A percentile compares a stretch with the other conserved stretches of the same genome.
These are phyloP conservation scores for Urechis unicinctus DNA, from an alignment of 2,888 invertebrate genomes.

Conservation along the genomic window DNA sequence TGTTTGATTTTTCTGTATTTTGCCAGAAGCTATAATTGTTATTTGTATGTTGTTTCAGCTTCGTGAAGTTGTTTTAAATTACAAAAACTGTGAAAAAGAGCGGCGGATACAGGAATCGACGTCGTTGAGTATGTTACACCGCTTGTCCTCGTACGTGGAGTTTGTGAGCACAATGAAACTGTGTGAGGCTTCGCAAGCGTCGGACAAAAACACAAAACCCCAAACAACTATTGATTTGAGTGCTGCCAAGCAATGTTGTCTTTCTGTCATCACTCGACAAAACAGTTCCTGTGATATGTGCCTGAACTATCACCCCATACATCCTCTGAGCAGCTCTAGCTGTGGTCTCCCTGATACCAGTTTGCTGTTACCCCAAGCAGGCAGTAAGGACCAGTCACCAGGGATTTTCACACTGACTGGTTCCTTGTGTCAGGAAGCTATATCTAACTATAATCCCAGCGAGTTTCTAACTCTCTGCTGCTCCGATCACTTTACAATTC, in stretches of 20 bases:
- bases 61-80: slow-evolving; percentile 67
- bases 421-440: too few species aligned
- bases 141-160: too few species aligned
- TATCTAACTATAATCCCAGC: slow-evolving; percentile 29
- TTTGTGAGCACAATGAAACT: too few species aligned
- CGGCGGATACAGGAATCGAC: slow-evolving; percentile 2
- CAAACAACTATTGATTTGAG: too few species aligned
- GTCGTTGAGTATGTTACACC: slow-evolving; percentile 1
- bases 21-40: too few species aligned
- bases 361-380: too few species aligned
- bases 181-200: too few species aligned
- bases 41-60: slow-evolving; percentile 56
- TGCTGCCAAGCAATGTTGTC: neutral
- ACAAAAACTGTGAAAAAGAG: slow-evolving; percentile 62
- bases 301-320: slow-evolving; percentile 9
- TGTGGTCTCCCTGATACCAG: too few species aligned
- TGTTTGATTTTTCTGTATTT: neutral
- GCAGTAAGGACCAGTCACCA: too few species aligned
- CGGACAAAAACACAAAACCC: too few species aligned
- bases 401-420: too few species aligned
- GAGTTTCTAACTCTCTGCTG: slow-evolving; percentile 31
- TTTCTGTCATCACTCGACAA: neutral
- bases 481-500: slow-evolving; percentile 6
- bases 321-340: slow-evolving; percentile 7
- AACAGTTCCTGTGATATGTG: slow-evolving; percentile 14